These are phyloP conservation scores for Entosphenus tridentatus DNA, from an alignment of 2,113 vertebrate genomes.

Conservation along the genomic window DNA sequence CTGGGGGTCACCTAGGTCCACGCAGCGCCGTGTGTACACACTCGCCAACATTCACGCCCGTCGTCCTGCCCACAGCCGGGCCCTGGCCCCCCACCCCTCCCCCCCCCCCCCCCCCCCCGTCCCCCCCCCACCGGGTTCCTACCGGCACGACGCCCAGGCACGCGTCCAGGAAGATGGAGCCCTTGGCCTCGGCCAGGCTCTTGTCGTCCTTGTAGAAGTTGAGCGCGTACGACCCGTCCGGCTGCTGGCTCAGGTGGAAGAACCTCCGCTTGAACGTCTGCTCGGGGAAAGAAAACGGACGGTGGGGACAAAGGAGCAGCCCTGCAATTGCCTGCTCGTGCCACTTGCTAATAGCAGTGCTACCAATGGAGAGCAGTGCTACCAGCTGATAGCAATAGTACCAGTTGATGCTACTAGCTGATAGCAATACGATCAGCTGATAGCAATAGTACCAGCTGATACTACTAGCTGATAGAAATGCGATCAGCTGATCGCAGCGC, in stretches of 20 bases:
- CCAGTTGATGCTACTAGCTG: not conserved
- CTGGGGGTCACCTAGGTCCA: too few relatives aligned
- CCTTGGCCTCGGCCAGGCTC: conserved; percentile 81
- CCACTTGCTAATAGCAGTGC: not conserved
- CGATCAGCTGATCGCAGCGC: not conserved
- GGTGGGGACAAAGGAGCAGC: not conserved
- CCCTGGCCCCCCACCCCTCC: too few relatives aligned
- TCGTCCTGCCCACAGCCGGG: too few relatives aligned
- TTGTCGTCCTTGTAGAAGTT: conserved; percentile 97
- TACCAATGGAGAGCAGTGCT: not conserved
- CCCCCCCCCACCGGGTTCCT: not conserved
- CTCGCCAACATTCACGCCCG: too few relatives aligned
- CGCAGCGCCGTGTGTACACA: too few relatives aligned
- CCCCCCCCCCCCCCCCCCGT: too few relatives aligned
- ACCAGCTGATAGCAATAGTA: not conserved
- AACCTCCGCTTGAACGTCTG: conserved; percentile 88
- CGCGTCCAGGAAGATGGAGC: conserved; percentile 82
- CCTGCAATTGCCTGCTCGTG: not conserved
- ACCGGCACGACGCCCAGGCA: conserved; percentile 86
- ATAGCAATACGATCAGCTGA: not conserved
- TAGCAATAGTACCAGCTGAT: not conserved
- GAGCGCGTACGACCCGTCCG: conserved; percentile 83
- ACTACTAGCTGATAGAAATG: not conserved
- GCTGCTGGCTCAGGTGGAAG: conserved; percentile 83
- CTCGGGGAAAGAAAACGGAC: conserved; percentile 7